Evolutionary conservation across 1,140 invertebrate species (phyloP), one percentile per base, ranked within the genome.

Genomic region (Procambarus virginalis): DNA sequence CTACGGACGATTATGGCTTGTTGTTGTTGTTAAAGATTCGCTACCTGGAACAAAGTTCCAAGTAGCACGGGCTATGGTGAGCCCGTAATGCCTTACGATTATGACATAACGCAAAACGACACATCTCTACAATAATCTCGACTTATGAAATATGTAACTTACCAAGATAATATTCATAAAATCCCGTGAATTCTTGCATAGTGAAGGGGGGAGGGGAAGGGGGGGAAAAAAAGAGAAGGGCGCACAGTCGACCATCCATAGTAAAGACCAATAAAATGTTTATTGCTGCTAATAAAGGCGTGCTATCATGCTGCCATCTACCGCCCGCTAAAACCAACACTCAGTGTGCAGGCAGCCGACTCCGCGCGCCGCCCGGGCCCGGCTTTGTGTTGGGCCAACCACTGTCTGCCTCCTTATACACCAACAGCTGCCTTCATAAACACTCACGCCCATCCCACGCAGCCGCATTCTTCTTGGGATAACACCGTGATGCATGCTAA

Each of bases 241-340:
- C 34, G 68, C 68, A 10, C 68, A 73, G 22, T 22, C 14, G 68
- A 73, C 68, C 22, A 34, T 22, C 68, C 68, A 73, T 73, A 73
- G 68, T 73, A 79, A 79, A 49, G 88, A 78, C 88, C 81, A 89
- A 89, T 89, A 89, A 89, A 89, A 84, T 64, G 58, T 78, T 89
- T 89, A 89, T 89, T 89, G 88, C 70, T 79, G 64, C 88, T 89
- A 89, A 89, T 89, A 89, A 89, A 89, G 49, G 60, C 77, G 22
- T 22, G 51, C 58, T 89, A 89, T 89, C 88, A 45, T 84, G 81
- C 88, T 84, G 88, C 88, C 88, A 84, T 89, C 88, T 89, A 84
- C 75, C 88, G 88, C 75, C 88, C 81, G 81, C 88, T 89, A 89
- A 89, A 89, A 89, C 88, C 84, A 89, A 89, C 88, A 84, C 73